A percentile compares a stretch with the other conserved stretches of the same genome.
phyloP scores from a whole-genome alignment of 2,113 vertebrate genomes.

The Smithornis capensis region DNA sequence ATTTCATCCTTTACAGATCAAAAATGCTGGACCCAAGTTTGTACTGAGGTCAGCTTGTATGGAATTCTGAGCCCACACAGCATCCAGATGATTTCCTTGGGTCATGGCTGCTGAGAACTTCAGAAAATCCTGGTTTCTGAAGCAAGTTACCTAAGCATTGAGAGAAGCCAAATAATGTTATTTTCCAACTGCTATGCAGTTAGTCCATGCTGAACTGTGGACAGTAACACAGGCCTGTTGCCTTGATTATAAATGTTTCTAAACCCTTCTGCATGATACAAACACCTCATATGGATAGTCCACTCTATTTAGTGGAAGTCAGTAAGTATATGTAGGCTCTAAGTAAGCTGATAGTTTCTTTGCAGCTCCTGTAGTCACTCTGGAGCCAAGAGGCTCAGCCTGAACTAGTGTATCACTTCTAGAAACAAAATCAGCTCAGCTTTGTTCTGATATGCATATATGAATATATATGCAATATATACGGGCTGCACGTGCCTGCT shows the following conservation, averaged over 20 bases:
- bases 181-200: neutral
- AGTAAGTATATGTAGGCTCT: neutral
- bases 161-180: neutral
- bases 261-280: neutral
- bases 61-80: neutral
- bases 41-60: neutral
- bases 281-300: neutral
- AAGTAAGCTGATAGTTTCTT: neutral
- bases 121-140: neutral
- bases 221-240: neutral
- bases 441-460: neutral
- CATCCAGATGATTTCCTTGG: neutral
- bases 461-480: too few species aligned
- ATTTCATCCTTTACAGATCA: neutral
- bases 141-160: neutral
- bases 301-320: neutral
- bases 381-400: neutral
- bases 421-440: neutral
- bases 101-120: neutral
- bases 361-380: neutral
- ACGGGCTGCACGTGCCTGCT: neutral
- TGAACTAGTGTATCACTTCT: neutral
- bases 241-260: neutral
- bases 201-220: neutral
- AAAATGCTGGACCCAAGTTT: neutral